Evolutionary conservation across 2,113 vertebrate species (phyloP).

Genomic region (Alouatta palliata): DNA sequence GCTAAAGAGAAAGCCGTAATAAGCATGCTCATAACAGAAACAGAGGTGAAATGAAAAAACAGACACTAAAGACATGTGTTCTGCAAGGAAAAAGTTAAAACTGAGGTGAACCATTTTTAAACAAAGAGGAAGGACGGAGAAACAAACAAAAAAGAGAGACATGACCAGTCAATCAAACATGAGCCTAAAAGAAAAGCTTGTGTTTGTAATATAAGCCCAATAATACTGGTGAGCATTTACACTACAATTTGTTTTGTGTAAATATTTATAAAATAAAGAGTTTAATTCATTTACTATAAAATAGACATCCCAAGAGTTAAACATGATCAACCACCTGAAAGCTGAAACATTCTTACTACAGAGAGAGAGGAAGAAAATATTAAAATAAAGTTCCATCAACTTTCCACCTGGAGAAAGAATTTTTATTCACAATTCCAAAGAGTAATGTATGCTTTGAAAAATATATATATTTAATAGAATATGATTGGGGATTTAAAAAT

Average conservation of each 20-base stretch:
- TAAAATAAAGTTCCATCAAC: neutral
- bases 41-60: neutral
- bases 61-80: too few relatives aligned
- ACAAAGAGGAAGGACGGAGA: neutral
- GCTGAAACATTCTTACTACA: neutral
- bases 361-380: neutral
- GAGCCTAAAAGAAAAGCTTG: neutral
- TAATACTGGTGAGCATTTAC: neutral
- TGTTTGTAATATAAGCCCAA: neutral
- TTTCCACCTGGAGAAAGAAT: neutral
- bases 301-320: neutral
- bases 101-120: neutral
- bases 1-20: neutral
- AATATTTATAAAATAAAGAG: neutral
- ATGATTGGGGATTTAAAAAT: neutral
- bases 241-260: neutral
- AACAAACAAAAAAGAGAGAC: neutral
- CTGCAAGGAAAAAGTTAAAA: neutral
- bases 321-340: neutral
- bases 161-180: neutral
- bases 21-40: neutral
- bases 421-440: neutral
- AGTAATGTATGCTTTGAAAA: neutral
- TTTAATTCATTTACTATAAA: neutral
- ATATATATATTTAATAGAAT: neutral